Evolutionary conservation across 2,797 vertebrate genomes (phyloP), one percentile per base, ranked within the genome.

Genomic region (Gymnodraco acuticeps): DNA sequence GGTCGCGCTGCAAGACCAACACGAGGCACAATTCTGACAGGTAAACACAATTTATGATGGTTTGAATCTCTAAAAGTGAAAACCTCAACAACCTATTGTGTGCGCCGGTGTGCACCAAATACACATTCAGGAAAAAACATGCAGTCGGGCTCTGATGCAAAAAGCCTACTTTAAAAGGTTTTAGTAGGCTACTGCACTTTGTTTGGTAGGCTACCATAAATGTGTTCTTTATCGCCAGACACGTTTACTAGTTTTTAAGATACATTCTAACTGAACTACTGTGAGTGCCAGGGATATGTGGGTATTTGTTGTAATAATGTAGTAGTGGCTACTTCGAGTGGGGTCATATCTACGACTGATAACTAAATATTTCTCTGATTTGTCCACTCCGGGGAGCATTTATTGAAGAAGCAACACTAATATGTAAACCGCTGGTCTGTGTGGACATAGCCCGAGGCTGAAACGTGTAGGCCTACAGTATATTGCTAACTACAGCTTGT

Each of bases 401-500:
- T 85, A 7, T 84, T 60, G 4, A 10, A 74, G 80, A 77, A 73
- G 66, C 70, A 79, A 62, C 58, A 83, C 69, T 64, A 70, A 62
- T 51, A 46, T 67, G 64, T 55, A 73, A 55, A 77, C 65, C 20
- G 64, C 17, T 42, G 47, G 42, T 38, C 43, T 33, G 42, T 79
- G 73, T 69, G 48, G 58, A 76, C 68, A 74, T 79, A 65, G 77
- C 81, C 73, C 27, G n/a, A 81, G 81, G 81, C 77, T 65, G 48
- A 50, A 78, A 38, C 33, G 63, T 38, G 60, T 71, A 27, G 27
- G 27, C 27, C 27, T 27, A 73, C 23, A 23, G 23, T 23, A 23
- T 78, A 81, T 74, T 75, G 66, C 77, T 77, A 80, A 82, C 80
- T 81, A 72, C 62, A 75, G 52, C 75, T 76, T 72, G 72, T 86